Percentiles rank a stretch among this genome's conserved stretches.
These are phyloP conservation scores for Prochilodus magdalenae DNA, from an alignment of 2,113 vertebrate species.

Conservation along the genomic window DNA sequence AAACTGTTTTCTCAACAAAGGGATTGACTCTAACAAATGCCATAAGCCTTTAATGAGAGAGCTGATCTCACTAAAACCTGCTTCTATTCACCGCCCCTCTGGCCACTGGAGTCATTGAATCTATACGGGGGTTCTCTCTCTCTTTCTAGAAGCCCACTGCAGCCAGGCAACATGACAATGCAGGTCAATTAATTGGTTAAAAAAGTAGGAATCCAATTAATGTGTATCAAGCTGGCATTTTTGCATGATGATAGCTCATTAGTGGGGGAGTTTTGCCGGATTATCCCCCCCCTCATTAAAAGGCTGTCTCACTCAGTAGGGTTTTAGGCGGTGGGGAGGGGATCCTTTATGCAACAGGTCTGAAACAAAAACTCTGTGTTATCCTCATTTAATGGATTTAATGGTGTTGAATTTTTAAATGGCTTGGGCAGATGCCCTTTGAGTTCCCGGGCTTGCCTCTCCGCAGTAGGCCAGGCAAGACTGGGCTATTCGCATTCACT, in stretches of 20 bases:
- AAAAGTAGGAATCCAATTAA: slow-evolving; percentile 92
- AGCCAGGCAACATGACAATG: slow-evolving; percentile 82
- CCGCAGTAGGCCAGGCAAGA: slow-evolving; percentile 42
- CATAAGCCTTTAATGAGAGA: slow-evolving; percentile 94
- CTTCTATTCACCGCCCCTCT: slow-evolving; percentile 81
- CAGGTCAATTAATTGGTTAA: slow-evolving; percentile 83
- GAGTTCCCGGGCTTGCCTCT: slow-evolving; percentile 39
- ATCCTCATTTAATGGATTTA: slow-evolving; percentile 71
- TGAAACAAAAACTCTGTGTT: slow-evolving; percentile 74
- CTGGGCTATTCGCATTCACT: slow-evolving; percentile 32
- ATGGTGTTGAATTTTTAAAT: slow-evolving; percentile 72
- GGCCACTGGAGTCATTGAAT: slow-evolving; percentile 78
- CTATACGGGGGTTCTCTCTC: slow-evolving; percentile 72
- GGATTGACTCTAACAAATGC: slow-evolving; percentile 88
- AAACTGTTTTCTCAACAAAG: slow-evolving; percentile 91
- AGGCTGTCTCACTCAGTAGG: slow-evolving; percentile 80
- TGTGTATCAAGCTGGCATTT: slow-evolving; percentile 86
- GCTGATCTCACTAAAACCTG: slow-evolving; percentile 84
- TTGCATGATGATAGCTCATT: slow-evolving; percentile 88
- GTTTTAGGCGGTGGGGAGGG: slow-evolving; percentile 70
- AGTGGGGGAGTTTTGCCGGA: slow-evolving; percentile 72
- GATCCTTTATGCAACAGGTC: slow-evolving; percentile 83
- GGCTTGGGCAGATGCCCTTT: slow-evolving; percentile 62
- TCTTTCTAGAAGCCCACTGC: slow-evolving; percentile 75
- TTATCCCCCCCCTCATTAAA: slow-evolving; percentile 85